Conservation (phyloP, 2,888 invertebrate genomes). For the Micoletzkya japonica region DNA sequence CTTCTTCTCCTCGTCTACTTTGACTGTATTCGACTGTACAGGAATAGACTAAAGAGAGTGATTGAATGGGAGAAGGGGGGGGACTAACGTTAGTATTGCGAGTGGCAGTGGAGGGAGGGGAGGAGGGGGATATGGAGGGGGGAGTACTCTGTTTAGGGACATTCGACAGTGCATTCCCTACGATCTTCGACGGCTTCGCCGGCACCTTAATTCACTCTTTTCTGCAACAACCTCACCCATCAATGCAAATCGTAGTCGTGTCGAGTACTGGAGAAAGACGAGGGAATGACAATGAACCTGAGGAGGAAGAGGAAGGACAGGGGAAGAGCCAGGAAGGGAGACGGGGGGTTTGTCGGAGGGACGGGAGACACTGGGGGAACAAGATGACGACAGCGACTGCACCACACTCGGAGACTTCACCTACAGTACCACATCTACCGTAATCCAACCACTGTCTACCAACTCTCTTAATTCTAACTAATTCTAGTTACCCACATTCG, state of each 20-base stretch:
- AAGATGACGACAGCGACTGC: not conserved
- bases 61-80: not conserved
- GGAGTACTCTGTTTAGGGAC: not conserved
- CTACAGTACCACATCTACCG: not conserved
- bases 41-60: too few species aligned
- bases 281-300: not conserved
- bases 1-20: too few species aligned
- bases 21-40: too few species aligned
- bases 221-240: not conserved
- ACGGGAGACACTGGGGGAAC: not conserved
- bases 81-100: not conserved
- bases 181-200: conserved; percentile 20
- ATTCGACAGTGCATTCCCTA: not conserved
- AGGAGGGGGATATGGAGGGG: not conserved
- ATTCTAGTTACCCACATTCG: not conserved
- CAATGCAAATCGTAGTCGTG: not conserved
- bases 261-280: not conserved
- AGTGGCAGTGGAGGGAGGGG: not conserved
- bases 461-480: too few species aligned
- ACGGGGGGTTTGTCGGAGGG: conserved; percentile 22
- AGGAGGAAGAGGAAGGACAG: conserved; percentile 26
- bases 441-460: not conserved
- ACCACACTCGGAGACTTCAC: not conserved
- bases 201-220: conserved; percentile 11
- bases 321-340: conserved; percentile 9